Evolutionary conservation across 2,797 vertebrate species (phyloP), one percentile per base, ranked within the genome.

Genomic region (Synanceia verrucosa): DNA sequence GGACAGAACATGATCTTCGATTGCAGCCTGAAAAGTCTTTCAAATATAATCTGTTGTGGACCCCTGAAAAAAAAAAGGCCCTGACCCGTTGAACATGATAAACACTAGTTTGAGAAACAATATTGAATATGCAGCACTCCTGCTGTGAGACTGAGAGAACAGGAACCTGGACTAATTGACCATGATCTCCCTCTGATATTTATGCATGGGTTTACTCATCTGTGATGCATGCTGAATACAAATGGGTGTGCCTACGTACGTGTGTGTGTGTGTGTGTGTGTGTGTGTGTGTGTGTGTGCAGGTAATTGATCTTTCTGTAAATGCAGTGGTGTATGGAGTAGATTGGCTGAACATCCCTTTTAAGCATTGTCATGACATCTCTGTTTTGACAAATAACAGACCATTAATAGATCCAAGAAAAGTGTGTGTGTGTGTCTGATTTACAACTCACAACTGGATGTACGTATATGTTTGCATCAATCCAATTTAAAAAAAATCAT

Each of bases 301-400:
- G 47, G 29, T 50, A 44, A 55, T 59, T 24, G 39, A 66, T 73
- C 19, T 34, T 56, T 46, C 26, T 76, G 10, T 58, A 34, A 75
- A 75, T 60, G 69, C 7, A 1, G 21, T 1, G 29, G 43, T 28
- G 46, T 21, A 61, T 18, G 44, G 29, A 81, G 56, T 11, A 77
- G 62, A 76, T 73, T 50, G 39, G 24, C 69, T 77, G 73, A 59
- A 89, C 79, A 86, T 90, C 83, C 80, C 79, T 89, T 79, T 81
- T 62, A 75, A 64, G 39, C 13, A 46, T 57, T 66, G 59, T 41
- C 31, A 48, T 60, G 46, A 61, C 31, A 64, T 79, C 33, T 80
- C 21, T 44, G 3, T 36, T 73, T 26, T 23, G 24, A 76, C 9
- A 73, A 58, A 51, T 4, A 44, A 24, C 11, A 62, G 2, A 4